These are phyloP conservation scores for Pogonocherus hispidulus DNA, from an alignment of 2,888 invertebrate species.

Conservation along the genomic window DNA sequence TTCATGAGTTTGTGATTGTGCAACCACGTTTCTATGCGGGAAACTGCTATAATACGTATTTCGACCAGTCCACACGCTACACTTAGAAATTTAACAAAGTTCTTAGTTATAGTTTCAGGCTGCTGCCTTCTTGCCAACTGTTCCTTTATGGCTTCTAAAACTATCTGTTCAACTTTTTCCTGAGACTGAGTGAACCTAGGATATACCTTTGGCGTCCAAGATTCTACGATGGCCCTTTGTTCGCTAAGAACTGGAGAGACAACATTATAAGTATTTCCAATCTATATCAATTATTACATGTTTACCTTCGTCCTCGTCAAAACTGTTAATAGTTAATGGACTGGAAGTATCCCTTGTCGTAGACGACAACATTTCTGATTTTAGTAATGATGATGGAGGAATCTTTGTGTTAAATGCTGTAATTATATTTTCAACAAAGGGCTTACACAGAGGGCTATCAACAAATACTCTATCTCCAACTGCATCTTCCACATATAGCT, in stretches of 20 bases:
- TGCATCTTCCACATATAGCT: slow-evolving; percentile 95
- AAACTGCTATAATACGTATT: slow-evolving; percentile 83
- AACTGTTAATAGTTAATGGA: slow-evolving; percentile 68
- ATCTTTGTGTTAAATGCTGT: slow-evolving; percentile 87
- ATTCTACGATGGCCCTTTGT: slow-evolving; percentile 66
- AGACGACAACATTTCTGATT: slow-evolving; percentile 73
- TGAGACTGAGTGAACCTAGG: slow-evolving; percentile 75
- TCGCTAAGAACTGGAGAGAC: slow-evolving; percentile 65
- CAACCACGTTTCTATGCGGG: slow-evolving; percentile 92
- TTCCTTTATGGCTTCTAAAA: slow-evolving; percentile 90
- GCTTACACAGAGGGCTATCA: slow-evolving; percentile 90
- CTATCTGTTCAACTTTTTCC: slow-evolving; percentile 83
- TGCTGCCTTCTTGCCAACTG: slow-evolving; percentile 88
- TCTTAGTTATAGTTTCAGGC: slow-evolving; percentile 89
- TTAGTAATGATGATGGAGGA: slow-evolving; percentile 79
- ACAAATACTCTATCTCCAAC: slow-evolving; percentile 95
- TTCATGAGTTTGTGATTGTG: slow-evolving; percentile 96
- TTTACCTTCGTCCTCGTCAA: slow-evolving; percentile 74
- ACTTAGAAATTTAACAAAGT: slow-evolving; percentile 87
- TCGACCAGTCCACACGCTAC: slow-evolving; percentile 90
- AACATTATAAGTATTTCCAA: slow-evolving; percentile 20
- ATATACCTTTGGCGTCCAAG: slow-evolving; percentile 69
- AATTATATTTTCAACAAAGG: slow-evolving; percentile 91
- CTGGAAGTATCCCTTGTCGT: slow-evolving; percentile 69
- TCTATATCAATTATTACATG: background rate